Percentiles rank a stretch among this genome's conserved stretches.
Evolutionary conservation across 1,140 invertebrate genomes (phyloP).

Genomic region (Drosophila pandora): DNA sequence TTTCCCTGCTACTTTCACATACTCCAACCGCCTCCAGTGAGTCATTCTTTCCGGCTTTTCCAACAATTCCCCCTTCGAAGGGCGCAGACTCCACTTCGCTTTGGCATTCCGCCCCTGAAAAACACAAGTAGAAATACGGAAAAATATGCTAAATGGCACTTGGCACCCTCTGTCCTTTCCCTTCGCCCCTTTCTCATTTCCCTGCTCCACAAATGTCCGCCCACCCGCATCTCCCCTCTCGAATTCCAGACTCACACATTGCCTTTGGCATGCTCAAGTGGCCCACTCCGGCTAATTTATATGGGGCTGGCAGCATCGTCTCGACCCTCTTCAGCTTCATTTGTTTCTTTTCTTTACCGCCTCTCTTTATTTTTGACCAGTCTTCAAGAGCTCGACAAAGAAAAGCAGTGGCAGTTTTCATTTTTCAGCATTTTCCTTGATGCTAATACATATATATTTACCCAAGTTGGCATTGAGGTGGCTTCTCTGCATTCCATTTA

Average conservation of each 20-base stretch:
- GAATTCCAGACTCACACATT: conserved; percentile 29
- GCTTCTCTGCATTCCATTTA: conserved; percentile 38
- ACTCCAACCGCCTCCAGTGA: conserved; percentile 11
- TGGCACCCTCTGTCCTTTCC: conserved; percentile 29
- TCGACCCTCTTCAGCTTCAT: conserved; percentile 39
- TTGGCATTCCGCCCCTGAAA: conserved; percentile 18
- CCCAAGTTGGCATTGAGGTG: conserved; percentile 39
- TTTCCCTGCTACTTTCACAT: conserved; percentile 28
- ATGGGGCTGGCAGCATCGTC: conserved; percentile 49
- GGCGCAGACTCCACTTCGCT: conserved; percentile 36
- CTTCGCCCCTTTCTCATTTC: neutral
- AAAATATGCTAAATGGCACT: conserved; percentile 76
- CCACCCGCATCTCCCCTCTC: neutral
- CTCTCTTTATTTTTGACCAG: conserved; percentile 18
- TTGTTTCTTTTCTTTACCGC: conserved; percentile 8
- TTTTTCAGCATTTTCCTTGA: conserved; percentile 19
- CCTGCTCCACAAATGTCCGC: neutral
- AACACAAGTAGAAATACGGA: conserved; percentile 13
- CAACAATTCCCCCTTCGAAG: conserved; percentile 4
- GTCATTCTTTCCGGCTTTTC: conserved; percentile 22
- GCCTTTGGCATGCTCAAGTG: conserved; percentile 65
- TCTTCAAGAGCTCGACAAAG: conserved; percentile 52
- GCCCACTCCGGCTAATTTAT: conserved; percentile 71
- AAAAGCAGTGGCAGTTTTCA: conserved; percentile 28
- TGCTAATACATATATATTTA: conserved; percentile 52